Percentiles rank a stretch among this genome's conserved stretches.
These are phyloP conservation scores for Proisotoma minuta DNA, from an alignment of 2,888 invertebrate species.

Conservation along the genomic window DNA sequence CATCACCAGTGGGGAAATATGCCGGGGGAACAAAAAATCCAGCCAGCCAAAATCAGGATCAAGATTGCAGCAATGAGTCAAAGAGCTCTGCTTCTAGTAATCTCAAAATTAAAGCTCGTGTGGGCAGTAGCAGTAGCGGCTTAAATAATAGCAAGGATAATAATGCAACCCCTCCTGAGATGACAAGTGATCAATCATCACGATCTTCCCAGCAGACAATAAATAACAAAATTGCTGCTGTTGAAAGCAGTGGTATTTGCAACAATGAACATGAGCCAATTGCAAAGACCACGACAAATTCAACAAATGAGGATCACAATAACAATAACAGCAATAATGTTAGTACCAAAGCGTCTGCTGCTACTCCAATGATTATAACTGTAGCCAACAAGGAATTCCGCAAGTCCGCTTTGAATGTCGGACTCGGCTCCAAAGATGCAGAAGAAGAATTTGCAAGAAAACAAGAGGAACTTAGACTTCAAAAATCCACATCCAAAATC, in stretches of 20 bases:
- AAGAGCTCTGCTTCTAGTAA: conserved; percentile 10
- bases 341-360: conserved; percentile 10
- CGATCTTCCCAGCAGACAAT: conserved; percentile 28
- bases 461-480: conserved; percentile 43
- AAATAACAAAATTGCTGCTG: conserved; percentile 19
- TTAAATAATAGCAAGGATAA: conserved; percentile 22
- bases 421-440: conserved; percentile 50
- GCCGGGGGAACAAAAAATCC: conserved; percentile 21
- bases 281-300: conserved; percentile 16
- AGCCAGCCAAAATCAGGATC: conserved; percentile 6
- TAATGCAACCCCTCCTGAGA: conserved; percentile 13
- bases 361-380: conserved; percentile 24
- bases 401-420: conserved; percentile 66
- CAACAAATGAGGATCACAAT: conserved; percentile 8
- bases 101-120: conserved; percentile 15
- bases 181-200: conserved; percentile 32
- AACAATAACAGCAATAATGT: conserved; percentile 20
- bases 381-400: conserved; percentile 62
- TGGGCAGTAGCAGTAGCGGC: neutral
- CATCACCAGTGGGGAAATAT: conserved; percentile 24
- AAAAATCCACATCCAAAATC: conserved; percentile 12
- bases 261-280: conserved; percentile 21
- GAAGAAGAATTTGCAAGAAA: conserved; percentile 47
- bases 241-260: conserved; percentile 18
- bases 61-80: neutral